phyloP scores from a whole-genome alignment of 2,113 vertebrate genomes.

The Triplophysa siluroides region DNA sequence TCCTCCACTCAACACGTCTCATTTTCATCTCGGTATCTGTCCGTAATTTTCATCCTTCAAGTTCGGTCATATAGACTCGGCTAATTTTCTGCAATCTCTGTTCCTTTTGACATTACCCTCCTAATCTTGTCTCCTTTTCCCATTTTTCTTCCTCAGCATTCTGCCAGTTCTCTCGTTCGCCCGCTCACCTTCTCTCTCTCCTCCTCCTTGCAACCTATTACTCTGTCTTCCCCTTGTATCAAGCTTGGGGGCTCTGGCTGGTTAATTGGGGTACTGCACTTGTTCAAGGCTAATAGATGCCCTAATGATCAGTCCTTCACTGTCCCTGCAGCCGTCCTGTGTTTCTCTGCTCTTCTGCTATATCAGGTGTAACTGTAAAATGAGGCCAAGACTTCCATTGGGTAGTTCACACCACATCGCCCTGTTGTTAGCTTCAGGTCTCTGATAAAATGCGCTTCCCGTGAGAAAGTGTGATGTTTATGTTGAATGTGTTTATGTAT shows the following conservation, averaged over 20 bases:
- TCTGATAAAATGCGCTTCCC: neutral
- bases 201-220: slow-evolving; percentile 2
- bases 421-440: slow-evolving; percentile 1
- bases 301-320: slow-evolving; percentile 35
- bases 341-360: slow-evolving; percentile 6
- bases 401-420: slow-evolving; percentile 24
- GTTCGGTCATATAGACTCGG: slow-evolving; percentile 5
- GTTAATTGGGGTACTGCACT: slow-evolving; percentile 41
- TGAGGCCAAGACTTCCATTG: slow-evolving; percentile 14
- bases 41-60: slow-evolving; percentile 1
- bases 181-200: neutral
- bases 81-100: neutral
- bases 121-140: neutral
- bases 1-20: neutral
- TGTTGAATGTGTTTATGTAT: neutral
- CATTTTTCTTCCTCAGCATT: neutral
- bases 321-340: neutral
- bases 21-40: slow-evolving; percentile 30
- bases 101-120: slow-evolving; percentile 16
- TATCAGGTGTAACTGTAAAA: slow-evolving; percentile 49
- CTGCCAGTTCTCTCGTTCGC: neutral
- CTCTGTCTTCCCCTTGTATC: slow-evolving; percentile 19
- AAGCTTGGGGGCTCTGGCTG: slow-evolving; percentile 22
- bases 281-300: slow-evolving; percentile 40
- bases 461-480: neutral